Conservation (phyloP, 1,140 invertebrate species). For the Phymastichus coffea region DNA sequence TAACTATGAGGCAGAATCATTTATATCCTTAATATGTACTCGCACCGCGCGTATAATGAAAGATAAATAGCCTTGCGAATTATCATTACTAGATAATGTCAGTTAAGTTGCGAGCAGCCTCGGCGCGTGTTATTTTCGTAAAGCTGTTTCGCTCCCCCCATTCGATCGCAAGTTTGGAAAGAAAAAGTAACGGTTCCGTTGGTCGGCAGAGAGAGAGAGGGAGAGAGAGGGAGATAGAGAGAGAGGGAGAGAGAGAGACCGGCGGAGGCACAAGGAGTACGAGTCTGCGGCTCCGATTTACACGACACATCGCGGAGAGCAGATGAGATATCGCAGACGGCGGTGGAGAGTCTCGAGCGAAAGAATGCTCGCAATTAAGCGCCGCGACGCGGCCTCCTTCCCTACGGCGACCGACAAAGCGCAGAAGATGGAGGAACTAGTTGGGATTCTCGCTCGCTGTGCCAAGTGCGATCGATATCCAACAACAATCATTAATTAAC, state of each 20-base stretch:
- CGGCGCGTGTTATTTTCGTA: no score
- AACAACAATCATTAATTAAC: constrained; percentile 24
- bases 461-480: constrained; percentile 12
- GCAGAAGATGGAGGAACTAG: no score
- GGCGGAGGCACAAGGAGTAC: neutral
- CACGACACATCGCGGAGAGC: no score
- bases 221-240: neutral
- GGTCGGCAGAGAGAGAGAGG: neutral
- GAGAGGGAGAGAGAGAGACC: neutral
- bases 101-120: no score
- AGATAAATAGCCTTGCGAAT: neutral
- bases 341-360: neutral
- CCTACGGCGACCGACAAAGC: neutral
- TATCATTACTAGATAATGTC: constrained; percentile 3
- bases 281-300: no score
- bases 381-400: no score
- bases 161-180: no score
- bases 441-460: no score
- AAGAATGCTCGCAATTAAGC: constrained; percentile 22
- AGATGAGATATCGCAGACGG: neutral
- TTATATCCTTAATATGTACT: neutral
- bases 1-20: no score
- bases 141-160: no score
- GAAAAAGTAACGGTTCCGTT: no score
- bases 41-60: neutral